Evolutionary conservation across 2,797 vertebrate genomes (phyloP).

Genomic region (Xenops minutus): DNA sequence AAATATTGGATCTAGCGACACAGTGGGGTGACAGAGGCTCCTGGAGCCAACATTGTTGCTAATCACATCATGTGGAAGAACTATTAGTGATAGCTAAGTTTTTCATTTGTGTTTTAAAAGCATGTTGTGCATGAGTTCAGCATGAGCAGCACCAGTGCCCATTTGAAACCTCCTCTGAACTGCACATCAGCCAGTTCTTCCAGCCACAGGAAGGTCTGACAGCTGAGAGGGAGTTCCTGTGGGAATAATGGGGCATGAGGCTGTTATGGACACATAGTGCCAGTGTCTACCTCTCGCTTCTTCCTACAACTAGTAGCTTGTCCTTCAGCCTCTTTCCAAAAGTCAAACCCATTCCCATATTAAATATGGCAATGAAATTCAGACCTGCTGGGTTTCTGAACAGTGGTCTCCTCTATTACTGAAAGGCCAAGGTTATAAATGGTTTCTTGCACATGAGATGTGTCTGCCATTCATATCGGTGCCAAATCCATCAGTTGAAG

Average conservation of each 20-base stretch:
- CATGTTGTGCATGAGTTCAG: fast-evolving
- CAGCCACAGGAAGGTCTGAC: fast-evolving
- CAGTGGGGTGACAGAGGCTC: background rate
- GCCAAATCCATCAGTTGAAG: background rate
- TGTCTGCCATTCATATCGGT: background rate
- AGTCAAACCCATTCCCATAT: fast-evolving
- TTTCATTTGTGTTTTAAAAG: background rate
- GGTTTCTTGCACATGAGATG: background rate
- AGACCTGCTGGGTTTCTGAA: background rate
- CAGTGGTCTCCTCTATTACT: background rate
- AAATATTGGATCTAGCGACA: background rate
- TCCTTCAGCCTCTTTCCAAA: background rate
- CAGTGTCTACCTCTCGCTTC: background rate
- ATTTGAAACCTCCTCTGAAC: background rate
- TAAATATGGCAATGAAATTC: background rate
- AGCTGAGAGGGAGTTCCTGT: fast-evolving
- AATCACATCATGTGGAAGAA: background rate
- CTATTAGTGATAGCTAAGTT: background rate
- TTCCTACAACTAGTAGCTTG: fast-evolving
- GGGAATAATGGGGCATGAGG: background rate
- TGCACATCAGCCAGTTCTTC: fast-evolving
- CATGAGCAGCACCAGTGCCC: fast-evolving
- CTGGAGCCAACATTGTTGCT: background rate
- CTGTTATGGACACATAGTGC: background rate
- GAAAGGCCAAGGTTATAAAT: background rate